Conservation (phyloP, 1,140 invertebrate species). For the Mya arenaria region DNA sequence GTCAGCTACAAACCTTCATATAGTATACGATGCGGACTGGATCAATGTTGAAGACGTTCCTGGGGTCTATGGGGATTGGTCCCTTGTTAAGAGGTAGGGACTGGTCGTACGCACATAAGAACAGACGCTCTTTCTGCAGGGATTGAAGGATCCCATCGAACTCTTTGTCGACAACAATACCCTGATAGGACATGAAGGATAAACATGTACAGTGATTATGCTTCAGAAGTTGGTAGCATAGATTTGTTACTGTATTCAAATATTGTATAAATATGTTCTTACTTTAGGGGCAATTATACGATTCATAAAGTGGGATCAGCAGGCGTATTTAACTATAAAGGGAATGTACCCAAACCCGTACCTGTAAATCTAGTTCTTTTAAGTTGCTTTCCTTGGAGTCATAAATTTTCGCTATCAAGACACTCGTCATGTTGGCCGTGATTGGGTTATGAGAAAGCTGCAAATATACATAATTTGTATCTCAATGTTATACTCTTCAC, state of each 20-base stretch:
- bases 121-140: slow-evolving; percentile 58
- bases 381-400: slow-evolving; percentile 58
- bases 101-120: slow-evolving; percentile 64
- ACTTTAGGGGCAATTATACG: too few species aligned
- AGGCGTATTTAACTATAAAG: too few species aligned
- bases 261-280: too few species aligned
- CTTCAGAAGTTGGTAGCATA: too few species aligned
- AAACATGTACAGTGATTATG: too few species aligned
- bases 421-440: slow-evolving; percentile 68
- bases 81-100: slow-evolving; percentile 64
- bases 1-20: too few species aligned
- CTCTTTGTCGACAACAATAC: slow-evolving; percentile 71
- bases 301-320: too few species aligned
- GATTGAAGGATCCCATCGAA: slow-evolving; percentile 62
- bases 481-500: too few species aligned
- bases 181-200: too few species aligned
- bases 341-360: slow-evolving; percentile 48
- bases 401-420: slow-evolving; percentile 62
- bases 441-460: slow-evolving; percentile 69
- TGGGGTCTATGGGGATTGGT: slow-evolving; percentile 55
- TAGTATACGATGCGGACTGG: slow-evolving; percentile 71
- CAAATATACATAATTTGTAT: not conserved
- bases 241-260: too few species aligned
- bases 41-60: slow-evolving; percentile 72
- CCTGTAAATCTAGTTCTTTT: slow-evolving; percentile 66